Percentiles rank a stretch among this genome's conserved stretches.
phyloP scores from a whole-genome alignment of 2,113 vertebrate genomes.

The Thomomys bottae region DNA sequence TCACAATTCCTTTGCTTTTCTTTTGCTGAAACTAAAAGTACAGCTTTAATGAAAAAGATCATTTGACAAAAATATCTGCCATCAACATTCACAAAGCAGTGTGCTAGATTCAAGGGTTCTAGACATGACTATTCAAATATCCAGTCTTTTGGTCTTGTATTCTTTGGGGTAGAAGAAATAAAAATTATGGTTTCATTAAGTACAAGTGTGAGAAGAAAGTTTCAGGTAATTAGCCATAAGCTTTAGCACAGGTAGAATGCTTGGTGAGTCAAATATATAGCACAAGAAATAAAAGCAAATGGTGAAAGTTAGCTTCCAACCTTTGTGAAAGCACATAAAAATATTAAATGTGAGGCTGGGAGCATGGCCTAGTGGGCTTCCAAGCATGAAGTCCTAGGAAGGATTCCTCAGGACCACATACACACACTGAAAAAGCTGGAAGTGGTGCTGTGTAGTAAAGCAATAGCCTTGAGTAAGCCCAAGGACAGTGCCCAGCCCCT shows the following conservation, averaged over 20 bases:
- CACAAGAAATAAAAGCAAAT: background rate
- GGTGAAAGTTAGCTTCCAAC: background rate
- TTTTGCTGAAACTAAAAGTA: background rate
- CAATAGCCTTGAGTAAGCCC: too few relatives aligned
- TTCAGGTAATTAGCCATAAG: background rate
- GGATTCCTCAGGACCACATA: too few relatives aligned
- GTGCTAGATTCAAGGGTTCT: background rate
- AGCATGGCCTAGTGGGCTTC: too few relatives aligned
- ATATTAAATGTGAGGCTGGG: too few relatives aligned
- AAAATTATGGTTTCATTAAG: background rate
- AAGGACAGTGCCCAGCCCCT: too few relatives aligned
- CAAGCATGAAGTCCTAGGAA: too few relatives aligned
- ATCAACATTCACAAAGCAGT: background rate
- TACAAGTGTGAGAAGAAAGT: background rate
- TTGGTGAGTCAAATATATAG: background rate
- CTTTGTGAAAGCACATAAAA: background rate
- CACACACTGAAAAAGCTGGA: too few relatives aligned
- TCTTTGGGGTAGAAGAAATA: background rate
- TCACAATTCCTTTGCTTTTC: background rate
- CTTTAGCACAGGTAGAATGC: background rate
- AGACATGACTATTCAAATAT: background rate
- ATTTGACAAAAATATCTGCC: background rate
- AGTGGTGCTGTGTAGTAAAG: too few relatives aligned
- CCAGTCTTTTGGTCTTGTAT: background rate
- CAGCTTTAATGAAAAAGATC: background rate